phyloP scores from a whole-genome alignment of 2,888 invertebrate genomes.

The Pachydiplax longipennis region DNA sequence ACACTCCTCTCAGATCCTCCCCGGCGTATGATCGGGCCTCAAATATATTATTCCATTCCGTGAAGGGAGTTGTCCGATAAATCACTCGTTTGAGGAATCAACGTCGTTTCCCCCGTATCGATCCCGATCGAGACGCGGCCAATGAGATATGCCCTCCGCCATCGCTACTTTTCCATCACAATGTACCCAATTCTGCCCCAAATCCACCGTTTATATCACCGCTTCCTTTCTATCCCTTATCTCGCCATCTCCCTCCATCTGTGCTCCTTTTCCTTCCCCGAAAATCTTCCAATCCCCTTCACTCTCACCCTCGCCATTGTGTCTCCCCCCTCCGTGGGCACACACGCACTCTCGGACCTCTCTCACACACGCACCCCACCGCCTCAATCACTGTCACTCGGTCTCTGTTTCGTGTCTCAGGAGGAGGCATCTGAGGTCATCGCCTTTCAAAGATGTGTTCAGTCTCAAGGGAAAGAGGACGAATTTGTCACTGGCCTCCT shows the following conservation, averaged over 20 bases:
- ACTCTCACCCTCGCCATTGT: neutral
- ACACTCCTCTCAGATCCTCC: too few relatives aligned
- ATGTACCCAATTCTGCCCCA: neutral
- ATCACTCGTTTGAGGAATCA: neutral
- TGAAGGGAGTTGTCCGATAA: neutral
- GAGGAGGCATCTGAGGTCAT: conserved; percentile 36
- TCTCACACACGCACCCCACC: neutral
- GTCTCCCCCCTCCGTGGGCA: neutral
- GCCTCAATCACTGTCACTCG: conserved; percentile 39
- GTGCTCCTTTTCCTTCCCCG: neutral
- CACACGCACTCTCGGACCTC: neutral
- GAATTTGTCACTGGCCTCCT: conserved; percentile 27
- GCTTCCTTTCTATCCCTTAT: neutral
- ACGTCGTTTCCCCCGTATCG: neutral
- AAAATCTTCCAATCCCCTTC: neutral
- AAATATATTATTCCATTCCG: neutral
- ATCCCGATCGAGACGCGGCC: neutral
- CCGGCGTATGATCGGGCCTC: too few relatives aligned
- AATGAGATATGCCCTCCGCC: neutral
- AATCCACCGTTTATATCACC: neutral
- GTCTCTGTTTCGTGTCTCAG: conserved; percentile 39
- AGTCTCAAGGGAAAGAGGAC: neutral
- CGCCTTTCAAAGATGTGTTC: conserved; percentile 41
- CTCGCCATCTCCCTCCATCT: neutral
- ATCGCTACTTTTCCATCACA: neutral